Percentiles rank a stretch among this genome's conserved stretches.
Conservation (phyloP, 2,888 invertebrate genomes). For the Lycia hirtaria region DNA sequence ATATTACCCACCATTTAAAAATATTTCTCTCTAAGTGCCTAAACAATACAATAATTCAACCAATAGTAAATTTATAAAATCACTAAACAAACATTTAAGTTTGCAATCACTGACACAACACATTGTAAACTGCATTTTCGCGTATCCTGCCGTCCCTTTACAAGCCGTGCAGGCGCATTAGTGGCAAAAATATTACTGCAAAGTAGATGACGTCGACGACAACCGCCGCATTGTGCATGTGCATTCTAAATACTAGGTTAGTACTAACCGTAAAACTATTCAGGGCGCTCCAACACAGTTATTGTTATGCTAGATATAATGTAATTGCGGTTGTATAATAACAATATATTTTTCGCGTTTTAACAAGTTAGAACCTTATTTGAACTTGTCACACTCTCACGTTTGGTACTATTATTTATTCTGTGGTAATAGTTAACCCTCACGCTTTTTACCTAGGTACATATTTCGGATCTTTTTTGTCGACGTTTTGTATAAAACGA, state of each 20-base stretch:
- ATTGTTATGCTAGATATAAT: constrained; percentile 27
- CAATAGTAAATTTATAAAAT: constrained; percentile 39
- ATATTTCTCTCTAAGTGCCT: constrained; percentile 24
- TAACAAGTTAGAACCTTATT: neutral
- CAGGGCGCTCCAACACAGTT: constrained; percentile 51
- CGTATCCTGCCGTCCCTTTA: constrained; percentile 69
- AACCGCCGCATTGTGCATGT: constrained; percentile 81
- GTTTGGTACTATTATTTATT: neutral
- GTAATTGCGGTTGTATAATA: constrained; percentile 25
- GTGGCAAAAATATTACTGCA: constrained; percentile 83
- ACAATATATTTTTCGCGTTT: constrained; percentile 22
- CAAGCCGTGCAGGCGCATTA: constrained; percentile 80
- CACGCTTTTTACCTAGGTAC: neutral
- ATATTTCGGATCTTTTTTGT: neutral
- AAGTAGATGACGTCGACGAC: constrained; percentile 82
- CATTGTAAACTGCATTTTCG: constrained; percentile 74
- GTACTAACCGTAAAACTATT: constrained; percentile 72
- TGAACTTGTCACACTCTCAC: constrained; percentile 1
- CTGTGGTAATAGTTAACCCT: too few relatives aligned
- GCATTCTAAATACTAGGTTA: constrained; percentile 80
- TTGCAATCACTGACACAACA: constrained; percentile 64
- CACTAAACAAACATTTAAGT: constrained; percentile 52
- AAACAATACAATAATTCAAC: constrained; percentile 35
- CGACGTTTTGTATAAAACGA: neutral
- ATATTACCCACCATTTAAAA: constrained; percentile 54